These are phyloP conservation scores for Sabatieria punctata DNA, from an alignment of 2,888 invertebrate genomes.

Conservation along the genomic window DNA sequence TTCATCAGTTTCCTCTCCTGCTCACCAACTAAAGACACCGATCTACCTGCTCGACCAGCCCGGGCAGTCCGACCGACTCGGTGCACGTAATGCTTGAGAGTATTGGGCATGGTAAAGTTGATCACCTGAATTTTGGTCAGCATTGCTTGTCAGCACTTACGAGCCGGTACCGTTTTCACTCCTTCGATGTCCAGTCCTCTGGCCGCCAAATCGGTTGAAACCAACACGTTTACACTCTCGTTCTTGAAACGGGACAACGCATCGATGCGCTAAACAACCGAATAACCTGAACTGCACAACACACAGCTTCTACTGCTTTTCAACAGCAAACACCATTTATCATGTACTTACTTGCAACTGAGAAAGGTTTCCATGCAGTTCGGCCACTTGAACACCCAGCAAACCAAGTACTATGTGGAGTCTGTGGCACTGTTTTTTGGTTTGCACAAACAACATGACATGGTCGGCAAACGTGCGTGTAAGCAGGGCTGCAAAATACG, in stretches of 20 bases:
- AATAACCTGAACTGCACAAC: not conserved
- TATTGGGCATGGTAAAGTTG: conserved; percentile 86
- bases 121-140: conserved; percentile 43
- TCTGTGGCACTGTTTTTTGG: conserved; percentile 83
- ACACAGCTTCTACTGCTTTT: not conserved
- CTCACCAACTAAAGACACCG: conserved; percentile 86
- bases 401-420: conserved; percentile 77
- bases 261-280: conserved; percentile 52
- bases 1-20: conserved; percentile 74
- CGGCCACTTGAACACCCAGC: conserved; percentile 66
- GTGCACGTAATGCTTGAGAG: conserved; percentile 89
- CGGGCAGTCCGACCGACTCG: conserved; percentile 85
- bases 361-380: conserved; percentile 86
- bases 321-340: conserved; percentile 1
- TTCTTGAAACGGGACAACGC: conserved; percentile 71
- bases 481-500: conserved; percentile 46
- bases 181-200: conserved; percentile 90
- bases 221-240: conserved; percentile 48
- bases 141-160: conserved; percentile 5
- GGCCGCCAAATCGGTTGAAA: conserved; percentile 84
- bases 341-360: conserved; percentile 52
- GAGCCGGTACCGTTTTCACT: conserved; percentile 57
- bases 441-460: conserved; percentile 86
- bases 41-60: conserved; percentile 65
- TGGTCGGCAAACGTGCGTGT: conserved; percentile 75